Evolutionary conservation across 2,797 vertebrate genomes (phyloP).

Genomic region (Pristis pectinata): DNA sequence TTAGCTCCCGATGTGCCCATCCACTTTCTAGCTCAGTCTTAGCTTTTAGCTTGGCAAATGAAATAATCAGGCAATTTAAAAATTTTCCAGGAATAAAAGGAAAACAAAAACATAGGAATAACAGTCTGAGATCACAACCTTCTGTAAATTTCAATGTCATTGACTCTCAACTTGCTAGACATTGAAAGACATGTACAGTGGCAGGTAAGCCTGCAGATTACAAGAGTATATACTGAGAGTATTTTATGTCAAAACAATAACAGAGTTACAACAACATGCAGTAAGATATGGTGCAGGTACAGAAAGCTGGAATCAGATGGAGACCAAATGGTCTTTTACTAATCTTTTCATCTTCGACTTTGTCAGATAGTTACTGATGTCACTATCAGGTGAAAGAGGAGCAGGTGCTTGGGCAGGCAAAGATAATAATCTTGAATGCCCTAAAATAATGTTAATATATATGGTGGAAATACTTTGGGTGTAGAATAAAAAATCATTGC

Average conservation of each 20-base stretch:
- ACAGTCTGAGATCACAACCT: not conserved
- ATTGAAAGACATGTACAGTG: not conserved
- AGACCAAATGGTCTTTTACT: not conserved
- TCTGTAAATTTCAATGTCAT: not conserved
- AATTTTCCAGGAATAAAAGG: not conserved
- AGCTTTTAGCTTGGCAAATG: not conserved
- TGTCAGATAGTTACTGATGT: not conserved
- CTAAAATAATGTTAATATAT: not conserved
- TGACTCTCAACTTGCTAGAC: not conserved
- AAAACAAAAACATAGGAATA: not conserved
- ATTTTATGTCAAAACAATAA: not conserved
- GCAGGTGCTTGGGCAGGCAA: not conserved
- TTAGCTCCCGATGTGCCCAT: not conserved
- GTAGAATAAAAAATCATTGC: not conserved
- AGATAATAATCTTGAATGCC: not conserved
- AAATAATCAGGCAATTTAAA: not conserved
- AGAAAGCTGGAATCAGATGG: not conserved
- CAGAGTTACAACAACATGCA: not conserved
- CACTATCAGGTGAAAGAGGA: not conserved
- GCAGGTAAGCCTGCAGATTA: not conserved
- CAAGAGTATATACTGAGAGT: not conserved
- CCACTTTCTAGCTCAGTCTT: not conserved
- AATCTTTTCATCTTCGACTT: not conserved
- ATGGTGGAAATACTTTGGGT: not conserved
- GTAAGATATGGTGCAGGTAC: not conserved